Evolutionary conservation across 1,140 invertebrate genomes (phyloP).

Genomic region (Tenebrio molitor): DNA sequence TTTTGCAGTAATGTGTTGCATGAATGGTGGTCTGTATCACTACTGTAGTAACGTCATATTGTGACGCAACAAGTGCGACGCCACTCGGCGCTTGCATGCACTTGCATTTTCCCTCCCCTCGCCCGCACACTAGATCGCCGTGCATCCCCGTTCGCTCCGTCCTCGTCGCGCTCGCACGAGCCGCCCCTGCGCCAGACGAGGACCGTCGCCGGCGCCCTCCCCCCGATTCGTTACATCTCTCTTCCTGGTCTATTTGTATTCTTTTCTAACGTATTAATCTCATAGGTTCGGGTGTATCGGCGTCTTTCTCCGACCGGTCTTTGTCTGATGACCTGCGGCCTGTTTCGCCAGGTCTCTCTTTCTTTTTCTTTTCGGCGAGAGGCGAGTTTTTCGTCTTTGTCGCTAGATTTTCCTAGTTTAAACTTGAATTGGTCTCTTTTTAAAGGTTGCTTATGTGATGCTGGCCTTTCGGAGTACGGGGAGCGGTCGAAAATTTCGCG

Average conservation of each 20-base stretch:
- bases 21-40: conserved; percentile 64
- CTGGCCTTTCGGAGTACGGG: neutral
- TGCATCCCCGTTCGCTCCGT: conserved; percentile 60
- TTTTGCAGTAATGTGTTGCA: conserved; percentile 62
- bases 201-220: neutral
- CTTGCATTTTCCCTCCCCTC: conserved; percentile 64
- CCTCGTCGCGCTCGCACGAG: conserved; percentile 53
- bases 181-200: conserved; percentile 17
- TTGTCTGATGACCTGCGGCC: conserved; percentile 59
- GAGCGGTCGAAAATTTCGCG: neutral
- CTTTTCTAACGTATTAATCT: conserved; percentile 64
- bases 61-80: conserved; percentile 67
- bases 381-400: conserved; percentile 57
- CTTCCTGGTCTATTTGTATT: conserved; percentile 59
- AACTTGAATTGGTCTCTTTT: conserved; percentile 62
- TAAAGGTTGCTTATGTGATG: conserved; percentile 46
- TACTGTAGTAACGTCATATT: conserved; percentile 65
- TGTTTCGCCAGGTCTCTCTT: conserved; percentile 51
- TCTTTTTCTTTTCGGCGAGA: conserved; percentile 54
- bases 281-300: conserved; percentile 56
- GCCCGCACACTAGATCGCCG: conserved; percentile 57
- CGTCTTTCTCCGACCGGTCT: conserved; percentile 49
- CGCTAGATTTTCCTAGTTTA: conserved; percentile 60
- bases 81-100: conserved; percentile 65
- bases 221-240: conserved; percentile 50